Evolutionary conservation across 2,797 vertebrate species (phyloP).

Genomic region (Passerculus sandwichensis): DNA sequence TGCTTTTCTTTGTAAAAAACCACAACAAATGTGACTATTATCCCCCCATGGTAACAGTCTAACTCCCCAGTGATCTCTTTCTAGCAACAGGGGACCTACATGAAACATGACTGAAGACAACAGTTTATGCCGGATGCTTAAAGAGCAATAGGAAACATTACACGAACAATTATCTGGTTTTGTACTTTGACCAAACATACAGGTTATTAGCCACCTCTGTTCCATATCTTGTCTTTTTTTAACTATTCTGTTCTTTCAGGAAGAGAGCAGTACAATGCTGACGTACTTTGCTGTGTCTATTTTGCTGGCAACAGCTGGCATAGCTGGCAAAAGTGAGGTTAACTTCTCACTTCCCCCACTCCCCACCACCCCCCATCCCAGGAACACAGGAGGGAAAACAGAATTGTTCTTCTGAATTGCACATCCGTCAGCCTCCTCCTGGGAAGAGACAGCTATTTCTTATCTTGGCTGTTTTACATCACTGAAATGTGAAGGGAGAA

Average conservation of each 20-base stretch:
- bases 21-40: neutral
- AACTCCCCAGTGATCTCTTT: neutral
- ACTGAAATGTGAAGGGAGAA: conserved; percentile 22
- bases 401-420: conserved; percentile 49
- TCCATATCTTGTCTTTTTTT: neutral
- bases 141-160: neutral
- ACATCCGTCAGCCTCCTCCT: conserved; percentile 39
- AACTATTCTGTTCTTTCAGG: neutral
- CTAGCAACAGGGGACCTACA: neutral
- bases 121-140: neutral
- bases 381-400: conserved; percentile 25
- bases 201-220: neutral
- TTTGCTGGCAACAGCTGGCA: neutral
- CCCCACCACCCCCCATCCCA: neutral
- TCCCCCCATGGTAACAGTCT: accelerated
- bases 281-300: neutral
- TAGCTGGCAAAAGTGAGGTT: conserved; percentile 5
- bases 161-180: neutral
- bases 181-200: neutral
- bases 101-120: neutral
- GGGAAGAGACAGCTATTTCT: conserved; percentile 54
- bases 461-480: conserved; percentile 51
- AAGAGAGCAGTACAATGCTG: neutral
- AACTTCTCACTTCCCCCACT: neutral
- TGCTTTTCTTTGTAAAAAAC: neutral